Evolutionary conservation across 2,113 vertebrate genomes (phyloP).

Genomic region (Hydrochoerus hydrochaeris): DNA sequence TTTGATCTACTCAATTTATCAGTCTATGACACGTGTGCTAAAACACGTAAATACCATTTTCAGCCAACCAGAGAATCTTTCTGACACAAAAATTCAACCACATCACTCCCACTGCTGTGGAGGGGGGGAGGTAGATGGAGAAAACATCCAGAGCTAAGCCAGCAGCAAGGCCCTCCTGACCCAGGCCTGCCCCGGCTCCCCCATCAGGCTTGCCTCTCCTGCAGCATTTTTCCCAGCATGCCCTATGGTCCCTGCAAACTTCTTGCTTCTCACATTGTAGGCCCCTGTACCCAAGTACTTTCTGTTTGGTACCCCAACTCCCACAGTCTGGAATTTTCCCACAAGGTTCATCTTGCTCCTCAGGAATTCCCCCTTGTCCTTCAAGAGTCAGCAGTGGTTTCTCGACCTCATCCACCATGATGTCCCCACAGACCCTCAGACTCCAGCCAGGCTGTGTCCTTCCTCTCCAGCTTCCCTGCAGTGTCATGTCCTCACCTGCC

Average conservation of each 20-base stretch:
- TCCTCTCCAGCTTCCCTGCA: background rate
- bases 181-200: background rate
- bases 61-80: background rate
- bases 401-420: background rate
- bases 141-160: background rate
- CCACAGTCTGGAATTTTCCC: constrained; percentile 47
- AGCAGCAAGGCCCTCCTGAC: no score
- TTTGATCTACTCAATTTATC: background rate
- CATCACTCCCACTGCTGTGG: background rate
- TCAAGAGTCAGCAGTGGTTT: constrained; percentile 39
- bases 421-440: background rate
- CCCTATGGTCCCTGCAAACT: background rate
- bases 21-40: background rate
- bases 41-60: background rate
- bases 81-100: background rate
- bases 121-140: no score
- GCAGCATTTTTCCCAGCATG: background rate
- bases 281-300: background rate
- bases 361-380: background rate
- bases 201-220: background rate
- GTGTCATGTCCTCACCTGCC: background rate
- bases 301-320: background rate
- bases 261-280: background rate
- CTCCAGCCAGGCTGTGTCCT: background rate
- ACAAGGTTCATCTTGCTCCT: background rate